Base-by-base conservation (phyloP, 2,797 vertebrate genomes). In the Picus viridis region DNA sequence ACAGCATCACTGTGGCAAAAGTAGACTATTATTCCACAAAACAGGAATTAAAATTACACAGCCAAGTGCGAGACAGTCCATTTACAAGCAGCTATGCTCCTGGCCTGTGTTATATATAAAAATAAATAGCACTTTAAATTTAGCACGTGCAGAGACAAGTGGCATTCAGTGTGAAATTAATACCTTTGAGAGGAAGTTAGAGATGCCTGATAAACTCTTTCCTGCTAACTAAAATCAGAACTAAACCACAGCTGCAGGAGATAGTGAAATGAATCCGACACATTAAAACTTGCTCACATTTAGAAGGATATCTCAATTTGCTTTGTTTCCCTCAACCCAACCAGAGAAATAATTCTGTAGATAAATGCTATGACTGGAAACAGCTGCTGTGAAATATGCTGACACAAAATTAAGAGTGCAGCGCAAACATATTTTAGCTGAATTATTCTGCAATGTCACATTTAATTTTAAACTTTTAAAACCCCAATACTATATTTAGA, bases 91-190 rank as follows among this genome's bases (percentile, higher is more conserved):
- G 29, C 58, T 85, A 59, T 58, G 85, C 72, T 83, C 39, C 45
- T 27, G 10, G 27, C 10, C 53, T 53, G 24, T 86, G 73, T 47
- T 72, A 49, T 7, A 45, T 6, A 64, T 71, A 86, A n/a, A 92
- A 77, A 75, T 91, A 94, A 91, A 71, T 9, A 9, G 14, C 65
- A 88, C 70, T 87, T 83, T 91, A 93, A 88, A 94, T 92, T 89
- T 86, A 95, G 92, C 56, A 65, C 12, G 15, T 53, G 68, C 73
- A 90, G 91, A 87, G 85, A 82, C 85, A 92, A 96, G 70, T 89
- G 94, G 90, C 71, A 82, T 73, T 49, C 64, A 32, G 18, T 57
- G n/a, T 94, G 95, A 95, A 96, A 96, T 93, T 62, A 92, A 96
- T 92, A 92, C 70, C 89, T 95, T 54, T 41, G 41, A 93, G 71